phyloP scores from a whole-genome alignment of 2,888 invertebrate genomes.

The Heliconius aoede region DNA sequence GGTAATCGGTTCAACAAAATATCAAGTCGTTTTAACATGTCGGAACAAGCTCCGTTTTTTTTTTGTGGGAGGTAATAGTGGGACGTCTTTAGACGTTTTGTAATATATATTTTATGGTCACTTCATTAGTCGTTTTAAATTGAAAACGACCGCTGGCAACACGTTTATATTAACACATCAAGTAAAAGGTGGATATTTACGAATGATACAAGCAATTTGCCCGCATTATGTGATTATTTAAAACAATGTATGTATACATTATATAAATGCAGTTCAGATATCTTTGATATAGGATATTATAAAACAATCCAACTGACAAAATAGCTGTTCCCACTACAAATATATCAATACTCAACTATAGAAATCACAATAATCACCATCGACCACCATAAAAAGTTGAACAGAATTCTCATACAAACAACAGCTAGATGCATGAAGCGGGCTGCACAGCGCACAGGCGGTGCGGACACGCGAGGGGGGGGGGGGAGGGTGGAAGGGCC shows the following conservation, averaged over 20 bases:
- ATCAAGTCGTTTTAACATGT: slow-evolving; percentile 78
- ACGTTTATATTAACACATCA: slow-evolving; percentile 73
- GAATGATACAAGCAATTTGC: slow-evolving; percentile 27
- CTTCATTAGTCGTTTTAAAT: slow-evolving; percentile 70
- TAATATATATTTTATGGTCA: slow-evolving; percentile 77
- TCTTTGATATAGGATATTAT: not conserved
- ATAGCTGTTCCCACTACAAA: not conserved
- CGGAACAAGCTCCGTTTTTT: slow-evolving; percentile 74
- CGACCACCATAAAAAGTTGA: slow-evolving; percentile 49
- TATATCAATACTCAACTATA: not conserved
- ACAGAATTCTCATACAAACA: slow-evolving; percentile 53
- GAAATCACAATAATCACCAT: slow-evolving; percentile 26
- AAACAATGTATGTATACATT: not conserved
- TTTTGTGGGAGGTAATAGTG: slow-evolving; percentile 63
- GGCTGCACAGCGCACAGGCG: slow-evolving; percentile 38
- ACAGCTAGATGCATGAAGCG: slow-evolving; percentile 43
- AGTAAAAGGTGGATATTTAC: slow-evolving; percentile 51
- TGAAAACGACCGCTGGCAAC: slow-evolving; percentile 60
- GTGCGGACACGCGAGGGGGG: slow-evolving; percentile 37
- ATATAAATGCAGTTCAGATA: not conserved
- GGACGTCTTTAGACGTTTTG: slow-evolving; percentile 75
- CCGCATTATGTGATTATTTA: not conserved
- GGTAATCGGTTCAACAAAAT: slow-evolving; percentile 73
- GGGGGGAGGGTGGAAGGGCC: slow-evolving; percentile 49
- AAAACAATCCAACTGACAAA: not conserved